phyloP scores from a whole-genome alignment of 2,888 invertebrate genomes.

The Caenorhabditis virilis region DNA sequence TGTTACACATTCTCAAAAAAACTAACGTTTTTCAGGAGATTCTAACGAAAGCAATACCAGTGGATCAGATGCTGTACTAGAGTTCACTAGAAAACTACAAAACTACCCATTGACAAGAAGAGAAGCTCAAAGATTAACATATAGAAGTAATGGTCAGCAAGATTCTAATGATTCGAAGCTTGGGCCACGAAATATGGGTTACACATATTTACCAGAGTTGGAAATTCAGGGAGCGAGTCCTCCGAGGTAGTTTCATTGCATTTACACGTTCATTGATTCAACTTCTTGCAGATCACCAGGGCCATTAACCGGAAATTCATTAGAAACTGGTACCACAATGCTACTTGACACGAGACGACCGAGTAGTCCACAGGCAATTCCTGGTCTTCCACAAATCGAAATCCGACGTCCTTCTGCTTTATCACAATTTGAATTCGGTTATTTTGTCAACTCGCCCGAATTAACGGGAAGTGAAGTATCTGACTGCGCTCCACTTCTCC shows the following conservation, averaged over 20 bases:
- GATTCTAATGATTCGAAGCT: constrained; percentile 44
- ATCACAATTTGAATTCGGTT: constrained; percentile 68
- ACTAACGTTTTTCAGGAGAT: constrained; percentile 53
- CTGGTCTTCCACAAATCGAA: constrained; percentile 66
- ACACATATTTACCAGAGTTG: constrained; percentile 64
- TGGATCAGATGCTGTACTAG: constrained; percentile 67
- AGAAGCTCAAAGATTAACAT: constrained; percentile 58
- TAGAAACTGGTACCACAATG: constrained; percentile 44
- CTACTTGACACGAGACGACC: constrained; percentile 54
- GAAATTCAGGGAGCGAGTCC: constrained; percentile 67
- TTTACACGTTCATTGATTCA: background rate
- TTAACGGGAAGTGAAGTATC: constrained; percentile 53
- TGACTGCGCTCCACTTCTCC: constrained; percentile 65
- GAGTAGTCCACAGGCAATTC: constrained; percentile 66
- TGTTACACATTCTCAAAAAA: too few species aligned
- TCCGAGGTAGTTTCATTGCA: constrained; percentile 45
- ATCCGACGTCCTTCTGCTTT: constrained; percentile 66
- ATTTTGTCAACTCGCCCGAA: constrained; percentile 68
- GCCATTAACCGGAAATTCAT: constrained; percentile 41
- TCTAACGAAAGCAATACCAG: constrained; percentile 63
- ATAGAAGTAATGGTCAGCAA: constrained; percentile 47
- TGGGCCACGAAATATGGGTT: constrained; percentile 48
- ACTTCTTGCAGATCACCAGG: constrained; percentile 40
- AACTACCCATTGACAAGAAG: constrained; percentile 65
- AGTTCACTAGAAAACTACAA: constrained; percentile 66